Evolutionary conservation across 2,113 vertebrate genomes (phyloP).

Genomic region (Alligator sinensis): DNA sequence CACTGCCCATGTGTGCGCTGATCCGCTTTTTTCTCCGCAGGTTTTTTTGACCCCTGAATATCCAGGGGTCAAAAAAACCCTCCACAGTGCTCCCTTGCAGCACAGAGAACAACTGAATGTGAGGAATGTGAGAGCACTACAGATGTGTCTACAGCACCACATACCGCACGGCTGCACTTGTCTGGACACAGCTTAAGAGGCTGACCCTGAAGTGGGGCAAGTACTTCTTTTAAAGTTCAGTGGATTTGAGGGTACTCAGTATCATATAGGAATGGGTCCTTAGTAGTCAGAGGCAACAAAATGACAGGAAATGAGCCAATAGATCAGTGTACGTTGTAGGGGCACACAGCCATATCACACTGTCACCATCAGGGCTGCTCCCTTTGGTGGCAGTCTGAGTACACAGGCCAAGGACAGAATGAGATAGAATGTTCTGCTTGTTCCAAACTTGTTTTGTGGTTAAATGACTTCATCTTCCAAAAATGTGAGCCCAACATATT

Average conservation of each 20-base stretch:
- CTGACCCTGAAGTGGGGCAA: background rate
- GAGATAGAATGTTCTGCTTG: background rate
- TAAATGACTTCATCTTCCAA: background rate
- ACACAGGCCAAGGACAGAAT: constrained; percentile 60
- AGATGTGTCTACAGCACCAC: too few species aligned
- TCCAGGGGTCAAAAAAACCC: too few species aligned
- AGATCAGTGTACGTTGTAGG: background rate
- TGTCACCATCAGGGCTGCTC: constrained; percentile 35
- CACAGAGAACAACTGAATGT: too few species aligned
- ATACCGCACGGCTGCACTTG: too few species aligned
- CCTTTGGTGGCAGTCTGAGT: constrained; percentile 44
- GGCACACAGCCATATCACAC: background rate
- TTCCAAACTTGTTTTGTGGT: background rate
- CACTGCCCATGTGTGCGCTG: too few species aligned
- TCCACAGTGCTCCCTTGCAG: too few species aligned
- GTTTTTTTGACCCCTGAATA: too few species aligned
- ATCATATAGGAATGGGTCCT: background rate
- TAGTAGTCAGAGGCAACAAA: background rate
- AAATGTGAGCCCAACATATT: background rate
- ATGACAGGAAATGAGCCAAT: background rate
- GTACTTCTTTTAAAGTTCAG: background rate
- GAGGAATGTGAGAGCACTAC: too few species aligned
- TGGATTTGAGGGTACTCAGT: background rate
- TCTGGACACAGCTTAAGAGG: background rate
- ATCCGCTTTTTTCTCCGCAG: too few species aligned